Percentiles rank a stretch among this genome's conserved stretches.
Conservation (phyloP, 1,140 invertebrate genomes). For the Achroia grisella region DNA sequence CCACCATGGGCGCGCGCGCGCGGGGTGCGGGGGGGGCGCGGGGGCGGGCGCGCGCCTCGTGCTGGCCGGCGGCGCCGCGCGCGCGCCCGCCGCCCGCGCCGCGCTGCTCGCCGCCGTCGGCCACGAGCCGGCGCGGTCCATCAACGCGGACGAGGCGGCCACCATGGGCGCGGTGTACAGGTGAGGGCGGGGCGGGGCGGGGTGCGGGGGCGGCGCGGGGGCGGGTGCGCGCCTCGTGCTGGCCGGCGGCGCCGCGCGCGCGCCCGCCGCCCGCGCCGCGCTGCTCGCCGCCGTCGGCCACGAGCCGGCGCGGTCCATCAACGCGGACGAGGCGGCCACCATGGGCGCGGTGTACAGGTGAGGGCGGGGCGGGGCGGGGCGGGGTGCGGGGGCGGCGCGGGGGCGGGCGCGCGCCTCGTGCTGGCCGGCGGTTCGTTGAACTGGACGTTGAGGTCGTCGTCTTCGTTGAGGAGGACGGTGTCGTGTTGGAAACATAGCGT, state of each 20-base stretch:
- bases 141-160: conserved; percentile 99
- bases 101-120: conserved; percentile 82
- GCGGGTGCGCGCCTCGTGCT: conserved; percentile 88
- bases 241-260: conserved; percentile 94
- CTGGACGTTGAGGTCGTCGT: too few relatives aligned
- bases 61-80: conserved; percentile 94
- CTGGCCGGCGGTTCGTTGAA: conserved; percentile 91
- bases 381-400: conserved; percentile 83
- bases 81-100: conserved; percentile 94
- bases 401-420: conserved; percentile 87
- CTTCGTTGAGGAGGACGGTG: too few relatives aligned
- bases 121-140: conserved; percentile 92
- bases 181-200: conserved; percentile 56
- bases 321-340: conserved; percentile 99
- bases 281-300: conserved; percentile 82
- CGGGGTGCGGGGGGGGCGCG: conserved; percentile 85
- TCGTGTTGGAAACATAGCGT: too few relatives aligned
- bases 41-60: conserved; percentile 87
- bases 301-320: conserved; percentile 95
- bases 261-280: conserved; percentile 93
- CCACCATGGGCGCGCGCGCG: conserved; percentile 87
- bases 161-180: conserved; percentile 98
- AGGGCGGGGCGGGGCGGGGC: conserved; percentile 90
- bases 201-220: conserved; percentile 83
- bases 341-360: conserved; percentile 86